A percentile compares a stretch with the other conserved stretches of the same genome.
Evolutionary conservation across 2,888 invertebrate species (phyloP).

Genomic region (Cheilosia scutellata): DNA sequence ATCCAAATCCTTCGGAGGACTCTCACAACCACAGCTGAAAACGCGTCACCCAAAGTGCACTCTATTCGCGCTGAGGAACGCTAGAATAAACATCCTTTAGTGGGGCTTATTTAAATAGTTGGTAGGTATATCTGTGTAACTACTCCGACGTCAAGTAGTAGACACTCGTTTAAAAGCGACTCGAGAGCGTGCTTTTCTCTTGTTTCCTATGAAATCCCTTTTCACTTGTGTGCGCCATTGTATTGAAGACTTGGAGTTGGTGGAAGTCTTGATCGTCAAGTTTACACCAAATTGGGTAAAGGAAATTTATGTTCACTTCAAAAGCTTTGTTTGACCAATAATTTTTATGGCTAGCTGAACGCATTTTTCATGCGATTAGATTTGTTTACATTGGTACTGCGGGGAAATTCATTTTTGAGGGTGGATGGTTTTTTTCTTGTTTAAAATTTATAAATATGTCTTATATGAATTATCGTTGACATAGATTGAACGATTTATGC

Average conservation of each 20-base stretch:
- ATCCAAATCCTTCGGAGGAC: constrained; percentile 43
- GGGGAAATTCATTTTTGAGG: background rate
- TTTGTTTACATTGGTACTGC: background rate
- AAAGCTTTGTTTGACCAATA: constrained; percentile 57
- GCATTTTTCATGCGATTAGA: constrained; percentile 13
- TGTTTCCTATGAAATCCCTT: constrained; percentile 49
- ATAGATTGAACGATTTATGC: constrained; percentile 3
- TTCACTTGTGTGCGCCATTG: constrained; percentile 6
- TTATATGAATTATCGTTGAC: background rate
- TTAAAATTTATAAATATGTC: background rate
- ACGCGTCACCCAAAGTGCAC: constrained; percentile 57
- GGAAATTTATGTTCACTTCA: constrained; percentile 65
- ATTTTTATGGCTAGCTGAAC: constrained; percentile 24
- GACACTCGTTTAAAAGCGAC: background rate
- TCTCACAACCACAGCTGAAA: constrained; percentile 47
- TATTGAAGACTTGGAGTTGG: constrained; percentile 3
- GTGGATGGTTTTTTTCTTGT: background rate
- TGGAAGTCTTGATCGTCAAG: constrained; percentile 12
- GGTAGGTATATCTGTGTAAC: constrained; percentile 65
- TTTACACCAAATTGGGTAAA: constrained; percentile 51
- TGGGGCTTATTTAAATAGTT: constrained; percentile 74
- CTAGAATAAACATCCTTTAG: constrained; percentile 73
- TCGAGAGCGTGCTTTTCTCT: constrained; percentile 42
- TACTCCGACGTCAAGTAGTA: constrained; percentile 18
- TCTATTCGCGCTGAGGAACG: constrained; percentile 47